Percentiles rank a stretch among this genome's conserved stretches.
Evolutionary conservation across 2,797 vertebrate genomes (phyloP).

Genomic region (Characodon lateralis): DNA sequence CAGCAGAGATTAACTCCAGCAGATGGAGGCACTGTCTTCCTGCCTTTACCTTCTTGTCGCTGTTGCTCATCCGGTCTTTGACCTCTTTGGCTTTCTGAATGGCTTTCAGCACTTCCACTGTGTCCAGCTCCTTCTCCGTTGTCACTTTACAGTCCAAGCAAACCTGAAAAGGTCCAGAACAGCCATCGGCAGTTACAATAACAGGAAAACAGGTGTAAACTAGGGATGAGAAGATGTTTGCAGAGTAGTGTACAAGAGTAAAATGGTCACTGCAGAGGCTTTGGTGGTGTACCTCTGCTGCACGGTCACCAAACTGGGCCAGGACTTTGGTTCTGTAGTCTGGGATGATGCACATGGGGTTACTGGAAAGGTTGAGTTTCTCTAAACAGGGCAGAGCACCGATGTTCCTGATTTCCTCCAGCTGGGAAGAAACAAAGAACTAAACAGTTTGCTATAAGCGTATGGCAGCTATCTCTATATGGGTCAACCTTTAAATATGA

Average conservation of each 20-base stretch:
- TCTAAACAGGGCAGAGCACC: constrained; percentile 92
- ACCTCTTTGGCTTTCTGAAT: constrained; percentile 98
- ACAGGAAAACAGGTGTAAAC: too few relatives aligned
- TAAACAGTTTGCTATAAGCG: too few relatives aligned
- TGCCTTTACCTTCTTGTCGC: constrained; percentile 88
- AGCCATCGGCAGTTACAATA: neutral
- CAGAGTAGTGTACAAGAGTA: neutral
- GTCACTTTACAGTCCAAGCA: constrained; percentile 88
- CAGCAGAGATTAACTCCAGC: too few relatives aligned
- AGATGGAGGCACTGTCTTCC: neutral
- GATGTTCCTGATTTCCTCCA: constrained; percentile 91
- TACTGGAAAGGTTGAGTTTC: constrained; percentile 85
- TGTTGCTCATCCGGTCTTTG: constrained; percentile 87
- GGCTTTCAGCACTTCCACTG: constrained; percentile 96
- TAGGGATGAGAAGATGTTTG: neutral
- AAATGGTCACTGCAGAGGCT: neutral
- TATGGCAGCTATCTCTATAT: too few relatives aligned
- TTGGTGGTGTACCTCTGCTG: constrained; percentile 86
- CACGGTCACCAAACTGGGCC: constrained; percentile 94
- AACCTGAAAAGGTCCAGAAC: constrained; percentile 76
- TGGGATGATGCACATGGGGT: constrained; percentile 93
- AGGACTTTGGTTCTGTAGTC: constrained; percentile 98
- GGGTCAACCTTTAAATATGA: too few relatives aligned
- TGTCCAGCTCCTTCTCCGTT: constrained; percentile 95
- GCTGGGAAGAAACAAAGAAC: constrained; percentile 74